A percentile compares a stretch with the other conserved stretches of the same genome.
Evolutionary conservation across 2,888 invertebrate genomes (phyloP).

Genomic region (Notodonta ziczac): DNA sequence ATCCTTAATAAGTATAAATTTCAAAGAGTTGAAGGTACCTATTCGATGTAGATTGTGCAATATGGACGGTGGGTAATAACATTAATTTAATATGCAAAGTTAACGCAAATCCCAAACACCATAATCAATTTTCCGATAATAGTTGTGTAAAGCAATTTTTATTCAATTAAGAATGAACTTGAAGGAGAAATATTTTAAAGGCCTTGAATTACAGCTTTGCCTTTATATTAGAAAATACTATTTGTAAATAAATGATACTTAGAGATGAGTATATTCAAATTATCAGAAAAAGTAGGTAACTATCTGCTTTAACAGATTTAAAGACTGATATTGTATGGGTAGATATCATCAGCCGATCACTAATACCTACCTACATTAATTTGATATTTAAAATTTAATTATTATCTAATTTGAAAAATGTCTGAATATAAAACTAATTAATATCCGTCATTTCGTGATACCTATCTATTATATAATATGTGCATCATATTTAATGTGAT

Average conservation of each 20-base stretch:
- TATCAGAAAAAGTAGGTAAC: too few relatives aligned
- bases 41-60: too few relatives aligned
- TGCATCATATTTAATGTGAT: not conserved
- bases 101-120: not conserved
- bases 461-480: not conserved
- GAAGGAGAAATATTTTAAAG: not conserved
- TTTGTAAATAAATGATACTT: too few relatives aligned
- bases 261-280: too few relatives aligned
- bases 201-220: too few relatives aligned
- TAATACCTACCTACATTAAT: not conserved
- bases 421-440: not conserved
- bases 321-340: too few relatives aligned
- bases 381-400: not conserved
- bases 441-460: not conserved
- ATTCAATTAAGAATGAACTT: not conserved
- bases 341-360: not conserved
- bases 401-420: not conserved
- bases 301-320: too few relatives aligned
- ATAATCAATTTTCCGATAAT: constrained; percentile 1
- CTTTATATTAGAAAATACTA: too few relatives aligned
- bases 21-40: too few relatives aligned
- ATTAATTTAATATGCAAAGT: not conserved
- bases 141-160: not conserved
- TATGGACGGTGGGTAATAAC: not conserved
- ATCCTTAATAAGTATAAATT: too few relatives aligned